These are phyloP conservation scores for Lasioglossum lativentre DNA, from an alignment of 2,888 invertebrate species.

Conservation along the genomic window DNA sequence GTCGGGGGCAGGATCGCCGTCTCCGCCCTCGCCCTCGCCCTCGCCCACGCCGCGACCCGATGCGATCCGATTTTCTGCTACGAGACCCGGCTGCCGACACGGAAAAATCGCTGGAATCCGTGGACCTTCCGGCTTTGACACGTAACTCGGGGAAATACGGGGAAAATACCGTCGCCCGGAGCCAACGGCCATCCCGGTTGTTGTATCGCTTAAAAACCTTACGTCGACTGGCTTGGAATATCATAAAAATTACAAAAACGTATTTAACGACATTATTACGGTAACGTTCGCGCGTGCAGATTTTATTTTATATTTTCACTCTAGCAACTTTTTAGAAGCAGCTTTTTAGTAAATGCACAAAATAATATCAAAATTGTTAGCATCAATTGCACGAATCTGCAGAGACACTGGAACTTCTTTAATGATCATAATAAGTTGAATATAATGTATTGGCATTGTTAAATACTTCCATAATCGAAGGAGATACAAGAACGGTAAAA, in stretches of 20 bases:
- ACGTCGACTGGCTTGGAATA: neutral
- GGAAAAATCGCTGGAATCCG: slow-evolving; percentile 33
- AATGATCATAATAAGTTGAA: neutral
- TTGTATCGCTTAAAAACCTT: neutral
- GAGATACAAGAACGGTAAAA: too few species aligned
- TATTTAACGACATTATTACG: neutral
- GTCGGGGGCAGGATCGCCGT: slow-evolving; percentile 48
- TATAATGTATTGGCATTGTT: neutral
- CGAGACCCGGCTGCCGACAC: slow-evolving; percentile 21
- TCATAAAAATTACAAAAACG: neutral
- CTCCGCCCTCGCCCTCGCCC: too few species aligned
- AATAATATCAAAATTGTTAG: too few species aligned
- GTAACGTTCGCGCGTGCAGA: neutral
- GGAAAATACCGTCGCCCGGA: neutral
- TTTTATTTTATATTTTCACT: neutral
- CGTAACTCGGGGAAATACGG: neutral
- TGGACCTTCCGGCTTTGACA: slow-evolving; percentile 11
- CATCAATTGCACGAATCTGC: neutral
- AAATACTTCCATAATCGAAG: neutral
- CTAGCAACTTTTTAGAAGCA: neutral
- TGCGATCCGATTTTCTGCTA: slow-evolving; percentile 55
- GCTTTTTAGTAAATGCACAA: neutral
- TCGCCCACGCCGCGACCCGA: neutral
- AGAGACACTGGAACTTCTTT: neutral
- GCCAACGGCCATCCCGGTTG: neutral